A percentile compares a stretch with the other conserved stretches of the same genome.
Evolutionary conservation across 2,113 vertebrate genomes (phyloP).

Genomic region (Coryphaenoides rupestris): DNA sequence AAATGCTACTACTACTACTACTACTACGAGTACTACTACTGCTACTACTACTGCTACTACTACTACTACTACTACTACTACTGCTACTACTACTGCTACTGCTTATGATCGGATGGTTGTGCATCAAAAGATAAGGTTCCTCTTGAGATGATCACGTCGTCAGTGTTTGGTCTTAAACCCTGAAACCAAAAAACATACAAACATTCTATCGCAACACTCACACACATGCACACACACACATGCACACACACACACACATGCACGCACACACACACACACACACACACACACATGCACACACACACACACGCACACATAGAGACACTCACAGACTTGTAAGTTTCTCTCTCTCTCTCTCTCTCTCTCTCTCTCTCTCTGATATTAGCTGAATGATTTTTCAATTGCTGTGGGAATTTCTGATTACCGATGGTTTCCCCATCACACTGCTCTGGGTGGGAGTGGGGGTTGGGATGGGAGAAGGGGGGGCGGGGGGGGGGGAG

Average conservation of each 20-base stretch:
- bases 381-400: conserved; percentile 37
- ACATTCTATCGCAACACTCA: too few relatives aligned
- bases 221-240: too few relatives aligned
- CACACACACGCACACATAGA: not conserved
- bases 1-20: too few relatives aligned
- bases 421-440: conserved; percentile 45
- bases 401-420: conserved; percentile 46
- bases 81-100: too few relatives aligned
- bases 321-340: conserved; percentile 17
- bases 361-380: conserved; percentile 16
- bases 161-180: too few relatives aligned
- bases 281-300: not conserved
- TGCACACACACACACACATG: not conserved
- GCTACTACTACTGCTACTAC: too few relatives aligned
- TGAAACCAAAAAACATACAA: too few relatives aligned
- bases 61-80: too few relatives aligned
- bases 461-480: conserved; percentile 2
- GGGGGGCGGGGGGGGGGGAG: conserved; percentile 1
- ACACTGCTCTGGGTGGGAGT: conserved; percentile 3
- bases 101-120: too few relatives aligned
- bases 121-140: too few relatives aligned
- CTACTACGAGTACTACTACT: too few relatives aligned
- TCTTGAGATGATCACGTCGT: too few relatives aligned
- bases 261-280: not conserved
- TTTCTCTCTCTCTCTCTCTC: conserved; percentile 16